Evolutionary conservation across 2,113 vertebrate species (phyloP), one percentile per base, ranked within the genome.

Genomic region (Odobenus rosmarus): DNA sequence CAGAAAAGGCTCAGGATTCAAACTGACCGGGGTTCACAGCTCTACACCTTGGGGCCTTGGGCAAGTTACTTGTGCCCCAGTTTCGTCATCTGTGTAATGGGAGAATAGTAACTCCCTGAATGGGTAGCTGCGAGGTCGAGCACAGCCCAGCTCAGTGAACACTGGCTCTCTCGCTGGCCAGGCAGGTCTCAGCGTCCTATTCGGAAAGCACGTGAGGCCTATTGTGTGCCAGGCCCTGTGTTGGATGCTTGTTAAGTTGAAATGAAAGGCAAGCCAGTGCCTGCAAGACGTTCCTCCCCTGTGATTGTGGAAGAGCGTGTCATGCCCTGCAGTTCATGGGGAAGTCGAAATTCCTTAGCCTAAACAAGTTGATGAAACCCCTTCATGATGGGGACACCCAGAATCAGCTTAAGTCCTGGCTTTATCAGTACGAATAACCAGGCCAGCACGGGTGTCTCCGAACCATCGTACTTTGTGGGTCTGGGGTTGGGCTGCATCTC

Each of bases 321-420:
- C 26, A 0, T 10, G 49, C 4, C 33, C 57, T 49, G 51, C 18
- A 6, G 39, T 23, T 55, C 23, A 0, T 8, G 2, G 49, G 76
- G 12, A 21, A 51, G 36, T 18, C 7, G 28, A 12, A 28, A 16
- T 46, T 90, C n/a, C 61, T n/a, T 55, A 36, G 55, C 42, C 19
- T 21, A 12, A 61, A 14, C 16, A 31, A 26, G 42, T 7, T 19
- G 13, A 7, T 2, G 49, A 28, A 53, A 49, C 31, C 61, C 61
- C 72, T 16, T 14, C 5, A 1, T 49, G 31, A 15, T 23, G 57
- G 10, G 28, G 3, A 55, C 36, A 36, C 89, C 33, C 28, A 72
- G 71, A 71, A 39, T 36, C 79, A 49, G 80, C 55, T 8, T 3
- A 24, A 2, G 81, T 16, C 18, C 42, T 2, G 4, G 71, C 9